Evolutionary conservation across 2,797 vertebrate species (phyloP), one percentile per base, ranked within the genome.

Genomic region (Rachycentron canadum): DNA sequence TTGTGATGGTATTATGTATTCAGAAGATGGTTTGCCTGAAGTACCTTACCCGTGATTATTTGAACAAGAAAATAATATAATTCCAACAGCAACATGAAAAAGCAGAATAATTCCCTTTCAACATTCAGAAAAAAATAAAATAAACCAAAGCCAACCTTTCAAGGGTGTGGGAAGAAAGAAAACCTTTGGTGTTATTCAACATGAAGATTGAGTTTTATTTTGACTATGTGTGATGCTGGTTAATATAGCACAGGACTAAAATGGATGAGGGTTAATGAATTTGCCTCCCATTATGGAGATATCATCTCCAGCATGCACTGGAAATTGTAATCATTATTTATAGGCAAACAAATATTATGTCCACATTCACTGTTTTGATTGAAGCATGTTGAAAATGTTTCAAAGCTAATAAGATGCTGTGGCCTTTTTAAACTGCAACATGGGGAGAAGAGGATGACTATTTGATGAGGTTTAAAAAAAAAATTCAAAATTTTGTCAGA

Each of bases 31-130:
- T 65, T 73, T 81, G 38, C 78, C 64, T 67, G 25, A 52, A 67
- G 65, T 78, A 58, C n/a, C 14, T 72, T 64, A 50, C 30, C 13
- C 56, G 62, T 83, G 10, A 76, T 78, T 81, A 78, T 79, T 67
- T 84, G 17, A 81, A 67, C 47, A 67, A 57, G 13, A 68, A 65
- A 75, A 53, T 30, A 40, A 59, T 62, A 72, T 68, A 23, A 62
- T 49, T 77, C 28, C 23, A 21, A 32, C 43, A 45, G 75, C 50
- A 79, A 61, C 41, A 43, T 28, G 56, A 19, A 73, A 55, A 52
- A 41, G 19, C 10, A 25, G 5, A 66, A 64, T 62, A 32, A 65
- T 71, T 78, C 38, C 21, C 21, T 69, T 60, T 76, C 16, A 80
- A 50, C 55, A 53, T 65, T 72, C 52, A 73, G 56, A 69, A 40